These are phyloP conservation scores for Papilio polytes DNA, from an alignment of 1,140 invertebrate species.

Conservation along the genomic window DNA sequence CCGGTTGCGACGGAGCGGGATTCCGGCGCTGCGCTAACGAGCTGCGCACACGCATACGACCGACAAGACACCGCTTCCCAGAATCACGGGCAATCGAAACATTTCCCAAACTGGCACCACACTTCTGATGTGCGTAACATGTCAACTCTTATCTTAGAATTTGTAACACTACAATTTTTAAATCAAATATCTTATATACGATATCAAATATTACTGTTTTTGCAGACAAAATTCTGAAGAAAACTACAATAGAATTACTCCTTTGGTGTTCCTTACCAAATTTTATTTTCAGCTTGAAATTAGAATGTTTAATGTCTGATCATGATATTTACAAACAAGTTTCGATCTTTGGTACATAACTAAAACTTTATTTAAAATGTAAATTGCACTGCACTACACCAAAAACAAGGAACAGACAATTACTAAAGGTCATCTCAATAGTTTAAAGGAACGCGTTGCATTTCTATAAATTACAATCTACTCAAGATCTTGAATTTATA, in stretches of 20 bases:
- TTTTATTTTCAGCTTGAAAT: no score
- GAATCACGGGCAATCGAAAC: constrained; percentile 60
- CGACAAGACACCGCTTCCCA: constrained; percentile 47
- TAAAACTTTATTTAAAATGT: not conserved
- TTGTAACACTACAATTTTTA: not conserved
- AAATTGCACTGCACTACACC: not conserved
- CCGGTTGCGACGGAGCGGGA: constrained; percentile 62
- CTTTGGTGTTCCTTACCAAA: no score
- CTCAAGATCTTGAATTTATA: not conserved
- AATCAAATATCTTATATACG: no score
- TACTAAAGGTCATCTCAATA: not conserved
- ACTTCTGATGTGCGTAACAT: constrained; percentile 29
- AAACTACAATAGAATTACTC: no score
- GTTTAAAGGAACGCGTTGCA: not conserved
- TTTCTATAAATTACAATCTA: constrained; percentile 4
- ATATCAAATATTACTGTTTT: no score
- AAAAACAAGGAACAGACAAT: not conserved
- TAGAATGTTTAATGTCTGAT: not conserved
- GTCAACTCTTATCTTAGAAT: not conserved
- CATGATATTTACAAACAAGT: not conserved
- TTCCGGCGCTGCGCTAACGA: constrained; percentile 67
- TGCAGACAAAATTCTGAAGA: no score
- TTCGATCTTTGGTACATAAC: not conserved
- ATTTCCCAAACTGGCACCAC: constrained; percentile 30
- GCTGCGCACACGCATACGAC: constrained; percentile 60